Conservation (phyloP, 2,113 vertebrate species). For the Boulengeromyrus knoepffleri region DNA sequence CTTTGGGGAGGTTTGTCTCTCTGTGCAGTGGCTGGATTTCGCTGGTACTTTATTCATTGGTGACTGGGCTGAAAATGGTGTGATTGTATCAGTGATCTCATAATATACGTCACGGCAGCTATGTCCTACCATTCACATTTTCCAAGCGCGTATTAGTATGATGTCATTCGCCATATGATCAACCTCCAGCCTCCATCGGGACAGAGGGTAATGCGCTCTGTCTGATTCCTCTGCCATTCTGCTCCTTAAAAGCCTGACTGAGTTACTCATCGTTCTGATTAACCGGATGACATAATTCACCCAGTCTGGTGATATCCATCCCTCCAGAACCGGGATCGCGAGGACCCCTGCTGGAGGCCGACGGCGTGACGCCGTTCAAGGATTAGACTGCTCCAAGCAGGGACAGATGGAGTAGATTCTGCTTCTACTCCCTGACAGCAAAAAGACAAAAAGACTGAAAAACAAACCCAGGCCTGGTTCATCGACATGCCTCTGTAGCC, state of each 20-base stretch:
- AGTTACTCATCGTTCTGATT: neutral
- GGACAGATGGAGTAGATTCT: constrained; percentile 6
- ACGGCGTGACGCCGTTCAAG: neutral
- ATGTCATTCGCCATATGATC: neutral
- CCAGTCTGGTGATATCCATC: neutral
- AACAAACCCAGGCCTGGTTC: neutral
- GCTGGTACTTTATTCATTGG: neutral
- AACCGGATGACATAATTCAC: neutral
- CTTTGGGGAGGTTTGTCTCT: neutral
- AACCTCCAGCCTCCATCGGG: neutral
- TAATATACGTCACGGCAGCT: neutral
- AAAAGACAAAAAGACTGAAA: neutral
- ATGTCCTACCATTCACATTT: neutral
- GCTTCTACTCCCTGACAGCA: neutral
- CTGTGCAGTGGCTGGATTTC: neutral
- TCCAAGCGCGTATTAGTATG: neutral
- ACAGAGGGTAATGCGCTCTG: neutral
- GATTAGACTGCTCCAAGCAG: neutral
- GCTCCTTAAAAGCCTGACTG: neutral
- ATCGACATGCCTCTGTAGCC: neutral
- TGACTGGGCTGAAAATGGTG: neutral
- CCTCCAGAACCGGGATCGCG: neutral
- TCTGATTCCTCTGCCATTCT: neutral
- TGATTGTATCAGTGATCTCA: neutral
- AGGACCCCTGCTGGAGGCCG: neutral